These are phyloP conservation scores for Alcis repandata DNA, from an alignment of 2,888 invertebrate genomes.

Conservation along the genomic window DNA sequence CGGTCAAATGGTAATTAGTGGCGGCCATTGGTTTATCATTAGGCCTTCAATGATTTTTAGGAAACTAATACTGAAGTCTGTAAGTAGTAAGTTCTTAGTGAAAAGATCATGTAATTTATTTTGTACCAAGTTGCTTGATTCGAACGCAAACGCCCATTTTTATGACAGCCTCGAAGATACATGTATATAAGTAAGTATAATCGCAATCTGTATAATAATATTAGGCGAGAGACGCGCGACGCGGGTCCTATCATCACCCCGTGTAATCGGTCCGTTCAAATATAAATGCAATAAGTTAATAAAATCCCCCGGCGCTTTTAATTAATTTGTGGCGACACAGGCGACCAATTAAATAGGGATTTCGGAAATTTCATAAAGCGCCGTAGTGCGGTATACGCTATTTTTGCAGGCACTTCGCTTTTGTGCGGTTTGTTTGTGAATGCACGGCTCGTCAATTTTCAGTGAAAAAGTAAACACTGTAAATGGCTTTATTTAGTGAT, in stretches of 20 bases:
- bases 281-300: slow-evolving; percentile 84
- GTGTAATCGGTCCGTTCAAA: slow-evolving; percentile 76
- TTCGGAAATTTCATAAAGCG: slow-evolving; percentile 73
- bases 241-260: slow-evolving; percentile 50
- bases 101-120: background rate
- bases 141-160: background rate
- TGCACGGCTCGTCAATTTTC: slow-evolving; percentile 53
- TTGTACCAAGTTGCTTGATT: background rate
- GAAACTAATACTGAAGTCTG: too few relatives aligned
- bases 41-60: too few relatives aligned
- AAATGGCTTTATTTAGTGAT: slow-evolving; percentile 61
- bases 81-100: too few relatives aligned
- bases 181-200: background rate
- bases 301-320: slow-evolving; percentile 77
- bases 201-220: background rate
- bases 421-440: slow-evolving; percentile 61
- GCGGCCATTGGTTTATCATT: too few relatives aligned
- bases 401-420: slow-evolving; percentile 62
- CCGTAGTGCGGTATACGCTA: slow-evolving; percentile 60
- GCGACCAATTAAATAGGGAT: slow-evolving; percentile 76
- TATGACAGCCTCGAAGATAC: background rate
- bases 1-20: too few relatives aligned
- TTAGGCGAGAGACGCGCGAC: background rate
- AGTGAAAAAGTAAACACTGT: slow-evolving; percentile 58
- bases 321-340: slow-evolving; percentile 80